phyloP scores from a whole-genome alignment of 2,113 vertebrate species.

The Suncus etruscus region DNA sequence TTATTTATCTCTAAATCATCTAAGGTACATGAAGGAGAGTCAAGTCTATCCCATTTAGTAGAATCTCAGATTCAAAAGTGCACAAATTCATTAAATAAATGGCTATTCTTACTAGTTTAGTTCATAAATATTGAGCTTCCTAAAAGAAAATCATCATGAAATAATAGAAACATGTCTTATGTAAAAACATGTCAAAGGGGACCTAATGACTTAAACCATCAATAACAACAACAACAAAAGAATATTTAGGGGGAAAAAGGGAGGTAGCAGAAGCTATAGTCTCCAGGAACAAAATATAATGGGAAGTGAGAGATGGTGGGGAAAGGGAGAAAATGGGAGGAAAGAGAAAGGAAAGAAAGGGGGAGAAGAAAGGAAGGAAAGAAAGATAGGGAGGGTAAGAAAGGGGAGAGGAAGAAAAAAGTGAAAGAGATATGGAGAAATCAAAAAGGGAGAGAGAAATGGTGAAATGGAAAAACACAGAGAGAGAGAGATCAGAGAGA shows the following conservation, averaged over 20 bases:
- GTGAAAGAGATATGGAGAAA: not conserved
- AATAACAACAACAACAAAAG: not conserved
- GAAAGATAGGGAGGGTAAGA: not conserved
- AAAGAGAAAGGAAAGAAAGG: too few relatives aligned
- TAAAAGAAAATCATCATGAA: not conserved
- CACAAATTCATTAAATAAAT: not conserved
- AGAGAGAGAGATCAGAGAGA: too few relatives aligned
- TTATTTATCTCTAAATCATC: not conserved
- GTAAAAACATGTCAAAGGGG: not conserved
- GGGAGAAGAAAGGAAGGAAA: not conserved
- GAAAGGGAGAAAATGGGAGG: not conserved
- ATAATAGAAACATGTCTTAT: not conserved
- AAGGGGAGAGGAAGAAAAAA: not conserved
- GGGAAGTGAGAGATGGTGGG: not conserved
- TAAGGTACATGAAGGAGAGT: not conserved
- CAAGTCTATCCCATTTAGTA: not conserved
- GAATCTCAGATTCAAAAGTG: too few relatives aligned
- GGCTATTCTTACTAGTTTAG: not conserved
- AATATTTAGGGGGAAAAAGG: constrained; percentile 12
- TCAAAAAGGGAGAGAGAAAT: not conserved
- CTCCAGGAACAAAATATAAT: not conserved
- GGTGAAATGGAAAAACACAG: not conserved
- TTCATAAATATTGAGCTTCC: not conserved
- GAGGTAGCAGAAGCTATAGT: not conserved
- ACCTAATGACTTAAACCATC: not conserved